Percentiles rank a stretch among this genome's conserved stretches.
These are phyloP conservation scores for Blastobasis lacticolella DNA, from an alignment of 2,888 invertebrate species.

Conservation along the genomic window DNA sequence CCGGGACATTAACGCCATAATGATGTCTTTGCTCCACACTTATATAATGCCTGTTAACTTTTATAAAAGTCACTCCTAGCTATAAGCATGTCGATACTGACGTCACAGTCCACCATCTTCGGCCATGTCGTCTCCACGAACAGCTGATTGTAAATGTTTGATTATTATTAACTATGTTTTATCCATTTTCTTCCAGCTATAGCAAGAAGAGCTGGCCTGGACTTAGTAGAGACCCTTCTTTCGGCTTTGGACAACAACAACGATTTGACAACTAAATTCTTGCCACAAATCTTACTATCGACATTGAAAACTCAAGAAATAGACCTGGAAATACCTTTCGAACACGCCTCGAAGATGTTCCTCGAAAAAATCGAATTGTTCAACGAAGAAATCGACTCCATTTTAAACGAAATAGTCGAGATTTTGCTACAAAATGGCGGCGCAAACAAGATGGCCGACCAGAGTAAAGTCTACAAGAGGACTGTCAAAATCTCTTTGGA, in stretches of 20 bases:
- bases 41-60: no score
- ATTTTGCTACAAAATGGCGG: slow-evolving; percentile 2
- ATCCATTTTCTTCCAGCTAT: slow-evolving; percentile 29
- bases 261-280: slow-evolving; percentile 20
- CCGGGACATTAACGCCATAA: no score
- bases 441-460: not conserved
- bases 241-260: slow-evolving; percentile 33
- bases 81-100: slow-evolving; percentile 19
- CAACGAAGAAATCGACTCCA: slow-evolving; percentile 12
- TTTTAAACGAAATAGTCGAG: slow-evolving; percentile 14
- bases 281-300: slow-evolving; percentile 27
- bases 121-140: slow-evolving; percentile 20
- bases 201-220: slow-evolving; percentile 26
- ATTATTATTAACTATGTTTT: no score
- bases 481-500: slow-evolving; percentile 13
- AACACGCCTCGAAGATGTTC: slow-evolving; percentile 24
- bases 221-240: slow-evolving; percentile 30
- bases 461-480: slow-evolving; percentile 13
- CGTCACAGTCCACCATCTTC: slow-evolving; percentile 20
- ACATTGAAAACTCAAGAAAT: slow-evolving; percentile 23
- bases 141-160: slow-evolving; percentile 20
- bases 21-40: no score
- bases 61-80: no score
- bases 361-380: slow-evolving; percentile 37
- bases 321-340: slow-evolving; percentile 19